These are phyloP conservation scores for Sciurus niger DNA, from an alignment of 2,113 vertebrate genomes.

Conservation along the genomic window DNA sequence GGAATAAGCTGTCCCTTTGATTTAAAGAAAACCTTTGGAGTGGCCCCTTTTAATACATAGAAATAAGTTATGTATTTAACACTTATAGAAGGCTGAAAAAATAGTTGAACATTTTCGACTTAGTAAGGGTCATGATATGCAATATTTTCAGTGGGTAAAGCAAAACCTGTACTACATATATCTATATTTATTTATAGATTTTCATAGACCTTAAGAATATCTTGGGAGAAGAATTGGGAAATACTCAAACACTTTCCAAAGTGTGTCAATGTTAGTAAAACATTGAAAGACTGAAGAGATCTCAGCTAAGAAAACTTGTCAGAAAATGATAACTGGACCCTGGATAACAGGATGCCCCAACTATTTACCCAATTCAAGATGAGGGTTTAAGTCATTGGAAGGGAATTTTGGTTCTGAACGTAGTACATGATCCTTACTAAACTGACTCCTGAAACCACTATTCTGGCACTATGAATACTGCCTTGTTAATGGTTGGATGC, in stretches of 20 bases:
- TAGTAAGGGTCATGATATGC: background rate
- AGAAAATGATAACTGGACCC: background rate
- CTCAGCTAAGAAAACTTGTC: background rate
- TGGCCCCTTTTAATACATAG: background rate
- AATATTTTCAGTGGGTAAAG: background rate
- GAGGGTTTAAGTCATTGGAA: background rate
- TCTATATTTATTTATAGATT: conserved; percentile 1
- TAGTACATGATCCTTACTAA: background rate
- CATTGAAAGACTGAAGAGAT: background rate
- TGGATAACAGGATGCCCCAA: background rate
- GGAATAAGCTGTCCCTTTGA: background rate
- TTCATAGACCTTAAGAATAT: background rate
- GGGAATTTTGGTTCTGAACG: background rate
- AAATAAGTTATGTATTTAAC: background rate
- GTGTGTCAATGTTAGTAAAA: background rate
- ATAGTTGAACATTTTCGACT: background rate
- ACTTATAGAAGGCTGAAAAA: background rate
- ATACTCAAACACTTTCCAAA: background rate
- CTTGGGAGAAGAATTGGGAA: background rate
- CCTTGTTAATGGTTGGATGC: background rate
- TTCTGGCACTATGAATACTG: background rate
- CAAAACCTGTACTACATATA: background rate
- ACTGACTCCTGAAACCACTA: background rate
- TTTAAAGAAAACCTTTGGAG: background rate
- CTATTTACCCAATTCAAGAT: background rate